Evolutionary conservation across 2,888 invertebrate genomes (phyloP).

Genomic region (Tetramorium bicarinatum): DNA sequence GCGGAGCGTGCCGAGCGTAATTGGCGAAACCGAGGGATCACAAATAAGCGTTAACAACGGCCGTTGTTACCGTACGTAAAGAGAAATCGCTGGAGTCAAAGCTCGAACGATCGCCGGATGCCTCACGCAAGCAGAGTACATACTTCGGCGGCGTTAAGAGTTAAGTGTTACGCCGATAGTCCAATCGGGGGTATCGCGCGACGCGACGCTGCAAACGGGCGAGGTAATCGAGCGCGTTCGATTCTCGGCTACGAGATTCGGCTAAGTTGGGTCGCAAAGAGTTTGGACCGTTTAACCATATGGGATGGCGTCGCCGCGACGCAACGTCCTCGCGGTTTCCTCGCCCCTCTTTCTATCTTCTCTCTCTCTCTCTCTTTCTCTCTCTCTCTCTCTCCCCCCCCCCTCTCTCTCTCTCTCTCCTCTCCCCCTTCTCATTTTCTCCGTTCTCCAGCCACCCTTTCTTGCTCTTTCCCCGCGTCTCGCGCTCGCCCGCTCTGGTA

Average conservation of each 20-base stretch:
- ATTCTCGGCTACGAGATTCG: constrained; percentile 63
- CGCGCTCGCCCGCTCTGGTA: constrained; percentile 72
- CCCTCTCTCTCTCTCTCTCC: constrained; percentile 30
- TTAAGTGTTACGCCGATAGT: constrained; percentile 65
- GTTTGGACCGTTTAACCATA: constrained; percentile 73
- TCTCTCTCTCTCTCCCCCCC: constrained; percentile 63
- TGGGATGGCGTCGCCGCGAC: constrained; percentile 59
- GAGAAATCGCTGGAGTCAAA: constrained; percentile 42
- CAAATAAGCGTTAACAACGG: constrained; percentile 37
- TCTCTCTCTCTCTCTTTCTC: neutral
- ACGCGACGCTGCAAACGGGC: constrained; percentile 68
- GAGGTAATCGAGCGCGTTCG: constrained; percentile 72
- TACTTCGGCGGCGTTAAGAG: constrained; percentile 63
- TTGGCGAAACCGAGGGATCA: neutral
- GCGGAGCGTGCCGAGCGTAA: constrained; percentile 38
- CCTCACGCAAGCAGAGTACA: constrained; percentile 59
- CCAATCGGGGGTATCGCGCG: constrained; percentile 62
- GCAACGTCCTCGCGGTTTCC: constrained; percentile 16
- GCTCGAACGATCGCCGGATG: constrained; percentile 61
- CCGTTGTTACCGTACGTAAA: constrained; percentile 53
- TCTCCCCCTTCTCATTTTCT: constrained; percentile 63
- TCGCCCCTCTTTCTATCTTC: neutral
- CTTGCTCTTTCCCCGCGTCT: constrained; percentile 46
- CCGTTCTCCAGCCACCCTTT: constrained; percentile 46
- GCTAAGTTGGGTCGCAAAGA: constrained; percentile 46